Base-by-base conservation (phyloP, 2,113 vertebrate species). In the Grammomys dolichurus region DNA sequence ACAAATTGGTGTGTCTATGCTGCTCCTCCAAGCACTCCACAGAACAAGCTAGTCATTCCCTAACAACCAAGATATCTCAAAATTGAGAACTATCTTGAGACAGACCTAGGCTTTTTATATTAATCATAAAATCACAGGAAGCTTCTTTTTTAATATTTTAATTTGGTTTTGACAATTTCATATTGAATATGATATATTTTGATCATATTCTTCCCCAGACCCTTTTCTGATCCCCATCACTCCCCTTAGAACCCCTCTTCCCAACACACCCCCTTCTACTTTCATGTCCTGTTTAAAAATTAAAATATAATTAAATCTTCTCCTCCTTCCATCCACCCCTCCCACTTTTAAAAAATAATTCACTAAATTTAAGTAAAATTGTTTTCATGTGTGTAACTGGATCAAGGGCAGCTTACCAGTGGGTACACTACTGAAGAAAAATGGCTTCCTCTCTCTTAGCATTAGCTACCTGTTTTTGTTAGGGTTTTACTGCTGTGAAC, bases 11-110 rank as follows among this genome's bases (percentile, higher is more conserved):
- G 19, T 58, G 17, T 69, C 33, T 36, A 56, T 16, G 33, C 19
- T 10, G 28, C 40, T 46, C 16, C 12, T 56, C 36, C 1, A 20
- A 10, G 6, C 11, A 60, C 8, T 12, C 14, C 31, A 40, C 3
- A 75, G 26, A 81, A 60, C 9, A 40, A 2, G 3, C 1, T 51
- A 40, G 16, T 7, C 24, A 0, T 36, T 13, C 11, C 22, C 17
- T 36, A 36, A 89, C 3, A 73, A 67, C 56, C 75, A 77, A 94
- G 73, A 97, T 72, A 26, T 94, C 31, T 70, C 65, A 48, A 67
- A 88, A 6, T 19, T 92, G 65, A 89, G 46, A 95, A 67, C 14
- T 81, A 2, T 54, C 78, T 77, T 72, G 26, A 89, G 33, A 56
- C 14, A 80, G 0, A 36, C 36, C 22, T 43, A 5, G 3, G 11